These are phyloP conservation scores for Orbicella faveolata DNA, from an alignment of 64 coral and sea anemone species.

Conservation along the genomic window DNA sequence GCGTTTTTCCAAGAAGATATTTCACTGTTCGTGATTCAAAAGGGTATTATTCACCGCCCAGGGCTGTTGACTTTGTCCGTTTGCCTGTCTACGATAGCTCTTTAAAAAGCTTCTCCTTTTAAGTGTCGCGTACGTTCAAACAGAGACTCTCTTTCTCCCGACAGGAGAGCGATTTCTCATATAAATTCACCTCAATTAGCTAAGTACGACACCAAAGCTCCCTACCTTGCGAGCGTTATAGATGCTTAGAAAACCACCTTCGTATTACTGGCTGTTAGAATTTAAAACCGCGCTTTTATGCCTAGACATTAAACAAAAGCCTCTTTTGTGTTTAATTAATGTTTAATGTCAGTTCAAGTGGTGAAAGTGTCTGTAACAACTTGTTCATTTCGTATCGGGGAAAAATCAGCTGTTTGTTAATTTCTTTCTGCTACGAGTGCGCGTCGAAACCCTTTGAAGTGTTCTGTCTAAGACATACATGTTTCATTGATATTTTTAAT, in stretches of 20 bases:
- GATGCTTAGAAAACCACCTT: neutral
- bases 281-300: slow-evolving; percentile 46
- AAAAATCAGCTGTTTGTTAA: neutral
- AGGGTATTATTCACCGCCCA: neutral
- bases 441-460: neutral
- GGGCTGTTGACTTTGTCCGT: neutral
- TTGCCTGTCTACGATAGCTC: no score
- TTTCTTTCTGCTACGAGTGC: neutral
- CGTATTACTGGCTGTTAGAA: neutral
- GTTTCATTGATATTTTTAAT: neutral
- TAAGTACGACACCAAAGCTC: neutral
- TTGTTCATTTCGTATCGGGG: slow-evolving; percentile 28
- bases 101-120: neutral
- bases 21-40: neutral
- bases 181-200: slow-evolving; percentile 7
- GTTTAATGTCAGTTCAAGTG: slow-evolving; percentile 30
- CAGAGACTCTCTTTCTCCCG: neutral
- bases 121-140: neutral
- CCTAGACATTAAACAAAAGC: slow-evolving; percentile 26
- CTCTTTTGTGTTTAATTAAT: slow-evolving; percentile 39
- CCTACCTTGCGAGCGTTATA: neutral
- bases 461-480: no score
- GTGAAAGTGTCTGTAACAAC: slow-evolving; percentile 11
- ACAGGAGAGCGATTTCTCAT: neutral
- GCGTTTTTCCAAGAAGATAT: neutral